phyloP scores from a whole-genome alignment of 92 coral and sea anemone genomes.

The Anthopleura xanthogrammica region DNA sequence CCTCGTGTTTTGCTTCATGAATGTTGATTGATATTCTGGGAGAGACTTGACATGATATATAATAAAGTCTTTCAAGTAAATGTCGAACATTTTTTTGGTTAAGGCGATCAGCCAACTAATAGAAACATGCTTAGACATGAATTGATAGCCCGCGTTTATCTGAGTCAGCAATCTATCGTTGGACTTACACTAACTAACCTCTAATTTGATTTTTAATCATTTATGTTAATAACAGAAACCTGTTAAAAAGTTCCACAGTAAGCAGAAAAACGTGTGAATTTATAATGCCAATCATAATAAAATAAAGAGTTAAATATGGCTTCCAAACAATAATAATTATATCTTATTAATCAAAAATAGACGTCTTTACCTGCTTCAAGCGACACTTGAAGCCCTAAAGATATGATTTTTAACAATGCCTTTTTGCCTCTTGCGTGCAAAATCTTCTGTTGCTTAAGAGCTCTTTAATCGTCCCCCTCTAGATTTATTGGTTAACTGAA shows the following conservation, averaged over 20 bases:
- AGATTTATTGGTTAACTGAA: too few relatives aligned
- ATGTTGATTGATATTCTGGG: too few relatives aligned
- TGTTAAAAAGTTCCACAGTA: neutral
- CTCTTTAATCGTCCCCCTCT: too few relatives aligned
- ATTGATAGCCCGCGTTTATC: neutral
- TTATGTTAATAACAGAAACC: neutral
- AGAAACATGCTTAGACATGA: neutral
- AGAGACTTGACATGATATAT: too few relatives aligned
- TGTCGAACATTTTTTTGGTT: neutral
- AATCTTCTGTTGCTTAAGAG: too few relatives aligned
- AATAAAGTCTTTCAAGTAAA: too few relatives aligned
- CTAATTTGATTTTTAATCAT: neutral
- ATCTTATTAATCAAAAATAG: neutral
- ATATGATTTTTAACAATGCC: neutral
- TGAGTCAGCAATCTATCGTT: neutral
- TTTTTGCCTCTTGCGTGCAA: too few relatives aligned
- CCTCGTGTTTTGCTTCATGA: too few relatives aligned
- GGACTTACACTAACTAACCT: neutral
- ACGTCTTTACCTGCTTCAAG: neutral
- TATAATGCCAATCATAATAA: neutral
- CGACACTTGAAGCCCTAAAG: neutral
- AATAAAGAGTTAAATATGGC: neutral
- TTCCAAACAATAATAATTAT: neutral
- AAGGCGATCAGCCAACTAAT: neutral
- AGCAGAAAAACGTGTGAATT: slow-evolving; percentile 2